Evolutionary conservation across 2,797 vertebrate species (phyloP), one percentile per base, ranked within the genome.

Genomic region (Spheniscus humboldti): DNA sequence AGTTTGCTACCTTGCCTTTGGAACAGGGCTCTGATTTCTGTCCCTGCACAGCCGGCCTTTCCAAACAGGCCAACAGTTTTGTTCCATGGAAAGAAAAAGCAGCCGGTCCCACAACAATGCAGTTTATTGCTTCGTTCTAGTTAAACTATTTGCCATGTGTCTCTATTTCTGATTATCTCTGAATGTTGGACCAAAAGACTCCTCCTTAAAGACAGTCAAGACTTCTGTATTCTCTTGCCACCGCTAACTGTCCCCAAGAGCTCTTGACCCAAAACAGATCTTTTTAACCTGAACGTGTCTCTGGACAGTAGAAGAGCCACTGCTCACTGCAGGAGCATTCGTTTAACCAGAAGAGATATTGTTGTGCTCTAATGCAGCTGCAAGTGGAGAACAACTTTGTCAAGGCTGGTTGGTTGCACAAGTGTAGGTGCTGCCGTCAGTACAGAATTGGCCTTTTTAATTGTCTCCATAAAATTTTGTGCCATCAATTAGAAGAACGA

Each of bases 51-150:
- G 93, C 76, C 17, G 2, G 55, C 77, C 31, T 20, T 79, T 92
- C 86, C 87, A 74, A 79, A 64, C 41, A 89, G 82, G n/a, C 91
- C 96, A 93, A 53, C 75, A 60, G 1, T 83, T 96, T 83, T 86
- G 77, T 96, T 97, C 97, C 96, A 95, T 88, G 94, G 94, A 96
- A 95, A 82, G 64, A 91, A 88, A 80, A 62, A 88, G 75, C 87
- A 92, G 81, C 92, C 23, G 13, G 79, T 85, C 94, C 89, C 83
- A 93, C 94, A 93, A 93, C 73, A 96, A 93, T 73, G 85, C 50
- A 30, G 27, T 85, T 96, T 89, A 84, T 94, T 83, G 52, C 88
- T 75, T 92, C 35, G 1, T 60, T 91, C 82, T 69, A 39, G 79
- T 86, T 90, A 68, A 95, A 50, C 87, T 90, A 4, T 96, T 92